Percentiles rank a stretch among this genome's conserved stretches.
Evolutionary conservation across 2,888 invertebrate species (phyloP).

Genomic region (Dendrolimus pini): DNA sequence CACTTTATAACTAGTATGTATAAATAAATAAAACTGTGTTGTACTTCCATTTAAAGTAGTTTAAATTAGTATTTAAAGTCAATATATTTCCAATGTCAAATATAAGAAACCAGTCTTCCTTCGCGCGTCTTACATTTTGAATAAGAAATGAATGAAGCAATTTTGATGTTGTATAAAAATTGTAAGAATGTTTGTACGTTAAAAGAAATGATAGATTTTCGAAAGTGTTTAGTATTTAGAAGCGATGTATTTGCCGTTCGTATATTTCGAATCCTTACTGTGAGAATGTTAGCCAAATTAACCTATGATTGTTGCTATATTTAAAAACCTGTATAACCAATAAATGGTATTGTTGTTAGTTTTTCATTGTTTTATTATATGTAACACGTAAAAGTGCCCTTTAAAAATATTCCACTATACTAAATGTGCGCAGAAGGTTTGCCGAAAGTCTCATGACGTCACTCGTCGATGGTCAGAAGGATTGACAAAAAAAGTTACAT

Average conservation of each 20-base stretch:
- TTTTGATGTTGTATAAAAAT: too few species aligned
- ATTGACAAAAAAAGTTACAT: too few species aligned
- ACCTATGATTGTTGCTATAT: slow-evolving; percentile 65
- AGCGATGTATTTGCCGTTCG: slow-evolving; percentile 42
- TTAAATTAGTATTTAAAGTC: slow-evolving; percentile 12
- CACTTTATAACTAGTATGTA: too few species aligned
- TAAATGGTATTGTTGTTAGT: slow-evolving; percentile 74
- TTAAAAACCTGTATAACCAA: slow-evolving; percentile 70
- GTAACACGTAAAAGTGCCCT: neutral
- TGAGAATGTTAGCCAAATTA: slow-evolving; percentile 44
- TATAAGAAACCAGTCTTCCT: slow-evolving; percentile 35
- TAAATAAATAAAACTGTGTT: slow-evolving; percentile 14
- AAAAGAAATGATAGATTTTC: slow-evolving; percentile 22
- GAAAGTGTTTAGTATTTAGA: slow-evolving; percentile 41
- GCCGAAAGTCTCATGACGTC: too few species aligned
- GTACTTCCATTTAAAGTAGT: slow-evolving; percentile 31
- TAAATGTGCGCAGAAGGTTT: too few species aligned
- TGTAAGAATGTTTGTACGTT: slow-evolving; percentile 15
- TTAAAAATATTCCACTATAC: neutral
- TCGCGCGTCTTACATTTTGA: slow-evolving; percentile 29
- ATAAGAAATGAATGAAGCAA: neutral
- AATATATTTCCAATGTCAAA: slow-evolving; percentile 68
- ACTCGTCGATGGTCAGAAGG: too few species aligned
- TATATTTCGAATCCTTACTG: slow-evolving; percentile 42
- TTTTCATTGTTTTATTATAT: slow-evolving; percentile 35